Evolutionary conservation across 2,113 vertebrate genomes (phyloP).

Genomic region (Callionymus lyra): DNA sequence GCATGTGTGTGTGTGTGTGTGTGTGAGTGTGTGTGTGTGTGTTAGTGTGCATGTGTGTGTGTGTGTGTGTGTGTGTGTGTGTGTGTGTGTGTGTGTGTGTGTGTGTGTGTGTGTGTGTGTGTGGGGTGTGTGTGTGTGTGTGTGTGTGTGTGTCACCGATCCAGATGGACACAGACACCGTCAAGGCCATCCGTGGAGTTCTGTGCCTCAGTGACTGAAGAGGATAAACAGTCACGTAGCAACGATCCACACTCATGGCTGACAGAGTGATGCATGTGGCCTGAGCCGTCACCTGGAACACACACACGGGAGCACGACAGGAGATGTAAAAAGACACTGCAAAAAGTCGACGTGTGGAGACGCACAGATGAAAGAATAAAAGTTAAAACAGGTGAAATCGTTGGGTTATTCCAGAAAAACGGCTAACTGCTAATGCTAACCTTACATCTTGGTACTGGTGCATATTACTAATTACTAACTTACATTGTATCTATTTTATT

Average conservation of each 20-base stretch:
- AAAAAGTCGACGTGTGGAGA: no score
- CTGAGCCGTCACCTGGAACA: slow-evolving; percentile 60
- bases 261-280: slow-evolving; percentile 61
- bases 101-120: not conserved
- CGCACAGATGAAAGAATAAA: no score
- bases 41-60: not conserved
- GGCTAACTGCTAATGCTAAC: no score
- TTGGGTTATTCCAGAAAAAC: no score
- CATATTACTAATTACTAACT: no score
- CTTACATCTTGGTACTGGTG: no score
- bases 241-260: slow-evolving; percentile 64
- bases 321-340: no score
- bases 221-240: slow-evolving; percentile 60
- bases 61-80: no score
- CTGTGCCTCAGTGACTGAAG: slow-evolving; percentile 56
- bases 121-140: not conserved
- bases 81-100: no score
- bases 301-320: not conserved
- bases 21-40: not conserved
- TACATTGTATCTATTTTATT: no score
- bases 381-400: no score
- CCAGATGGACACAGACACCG: slow-evolving; percentile 59
- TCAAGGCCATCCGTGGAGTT: slow-evolving; percentile 49
- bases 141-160: slow-evolving; percentile 37
- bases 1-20: no score